Conservation (phyloP, 2,113 vertebrate genomes). For the Gnathonemus longibarbis region DNA sequence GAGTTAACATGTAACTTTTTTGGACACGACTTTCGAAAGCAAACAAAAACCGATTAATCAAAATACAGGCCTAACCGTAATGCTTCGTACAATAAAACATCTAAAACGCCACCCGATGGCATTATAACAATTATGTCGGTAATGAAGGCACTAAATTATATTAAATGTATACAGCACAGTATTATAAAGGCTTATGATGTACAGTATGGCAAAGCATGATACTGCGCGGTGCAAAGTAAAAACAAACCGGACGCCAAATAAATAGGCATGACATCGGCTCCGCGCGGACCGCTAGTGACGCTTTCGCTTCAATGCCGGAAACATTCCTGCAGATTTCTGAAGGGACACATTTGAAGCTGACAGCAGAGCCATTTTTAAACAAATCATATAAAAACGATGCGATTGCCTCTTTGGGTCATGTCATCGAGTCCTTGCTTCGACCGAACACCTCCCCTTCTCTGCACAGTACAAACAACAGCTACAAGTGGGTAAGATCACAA, state of each 20-base stretch:
- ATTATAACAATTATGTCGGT: not conserved
- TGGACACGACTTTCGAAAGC: not conserved
- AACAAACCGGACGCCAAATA: not conserved
- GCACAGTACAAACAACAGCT: not conserved
- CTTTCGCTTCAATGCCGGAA: not conserved
- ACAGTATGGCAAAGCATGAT: not conserved
- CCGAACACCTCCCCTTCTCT: not conserved
- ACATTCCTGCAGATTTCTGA: not conserved
- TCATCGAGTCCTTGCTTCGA: not conserved
- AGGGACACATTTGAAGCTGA: not conserved
- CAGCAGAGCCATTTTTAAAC: not conserved
- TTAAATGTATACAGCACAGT: not conserved
- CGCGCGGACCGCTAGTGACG: not conserved
- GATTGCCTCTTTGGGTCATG: not conserved
- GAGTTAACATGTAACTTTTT: not conserved
- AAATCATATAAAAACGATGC: not conserved
- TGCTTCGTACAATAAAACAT: not conserved
- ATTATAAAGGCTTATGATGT: not conserved
- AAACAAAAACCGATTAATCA: not conserved
- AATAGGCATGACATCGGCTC: not conserved
- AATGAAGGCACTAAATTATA: not conserved
- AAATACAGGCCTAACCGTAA: not conserved
- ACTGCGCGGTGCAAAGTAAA: not conserved
- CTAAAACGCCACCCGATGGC: not conserved
- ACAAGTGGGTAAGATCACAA: constrained; percentile 6